Percentiles rank a stretch among this genome's conserved stretches.
These are phyloP conservation scores for Eudasyphora cyanicolor DNA, from an alignment of 2,888 invertebrate species.

Conservation along the genomic window DNA sequence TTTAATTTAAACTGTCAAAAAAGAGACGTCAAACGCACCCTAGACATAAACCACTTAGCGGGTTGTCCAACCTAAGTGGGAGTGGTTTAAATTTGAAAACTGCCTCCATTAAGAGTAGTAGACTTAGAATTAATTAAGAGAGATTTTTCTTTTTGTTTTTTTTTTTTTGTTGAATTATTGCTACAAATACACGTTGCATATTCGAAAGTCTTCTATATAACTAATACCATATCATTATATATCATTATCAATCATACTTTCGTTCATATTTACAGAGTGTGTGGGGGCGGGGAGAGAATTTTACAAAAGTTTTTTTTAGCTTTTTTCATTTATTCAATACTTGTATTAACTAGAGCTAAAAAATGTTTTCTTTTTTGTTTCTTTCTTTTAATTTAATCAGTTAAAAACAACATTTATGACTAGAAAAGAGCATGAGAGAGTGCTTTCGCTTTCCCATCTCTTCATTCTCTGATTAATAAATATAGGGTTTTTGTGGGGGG, in stretches of 20 bases:
- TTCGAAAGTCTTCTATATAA: neutral
- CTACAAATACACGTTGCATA: constrained; percentile 66
- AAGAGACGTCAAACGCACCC: constrained; percentile 42
- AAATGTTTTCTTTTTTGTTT: constrained; percentile 32
- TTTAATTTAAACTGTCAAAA: constrained; percentile 63
- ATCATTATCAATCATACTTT: neutral
- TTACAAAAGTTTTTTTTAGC: constrained; percentile 57
- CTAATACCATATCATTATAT: neutral
- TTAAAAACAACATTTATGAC: constrained; percentile 63
- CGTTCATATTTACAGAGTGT: constrained; percentile 22
- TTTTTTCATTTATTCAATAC: constrained; percentile 55
- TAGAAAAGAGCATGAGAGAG: constrained; percentile 49
- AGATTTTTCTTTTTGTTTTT: constrained; percentile 17
- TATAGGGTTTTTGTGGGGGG: constrained; percentile 43
- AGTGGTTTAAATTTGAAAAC: neutral
- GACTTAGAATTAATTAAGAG: constrained; percentile 22
- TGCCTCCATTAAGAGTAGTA: constrained; percentile 10
- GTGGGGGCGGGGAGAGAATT: neutral
- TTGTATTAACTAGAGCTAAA: constrained; percentile 51
- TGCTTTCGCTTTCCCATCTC: neutral
- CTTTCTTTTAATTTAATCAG: constrained; percentile 15
- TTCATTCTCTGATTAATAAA: neutral
- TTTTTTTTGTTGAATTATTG: constrained; percentile 60
- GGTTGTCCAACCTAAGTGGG: neutral
- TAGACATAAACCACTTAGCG: neutral